Percentiles rank a stretch among this genome's conserved stretches.
These are phyloP conservation scores for Dinocampus coccinellae DNA, from an alignment of 2,888 invertebrate genomes.

Conservation along the genomic window DNA sequence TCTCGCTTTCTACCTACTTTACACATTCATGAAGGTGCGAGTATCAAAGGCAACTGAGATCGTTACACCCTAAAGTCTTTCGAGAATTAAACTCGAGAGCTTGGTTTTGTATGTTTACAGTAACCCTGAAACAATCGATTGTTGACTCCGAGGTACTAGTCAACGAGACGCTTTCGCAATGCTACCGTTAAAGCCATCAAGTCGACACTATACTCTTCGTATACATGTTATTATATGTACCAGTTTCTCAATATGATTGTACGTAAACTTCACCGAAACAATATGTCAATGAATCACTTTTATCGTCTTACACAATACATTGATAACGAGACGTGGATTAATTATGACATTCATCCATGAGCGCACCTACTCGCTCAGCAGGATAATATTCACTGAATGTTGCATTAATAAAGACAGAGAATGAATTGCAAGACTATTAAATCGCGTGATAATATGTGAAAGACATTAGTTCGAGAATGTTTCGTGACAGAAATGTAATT, in stretches of 20 bases:
- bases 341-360: too few species aligned
- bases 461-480: neutral
- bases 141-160: slow-evolving; percentile 43
- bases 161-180: neutral
- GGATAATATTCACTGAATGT: neutral
- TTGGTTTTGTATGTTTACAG: slow-evolving; percentile 63
- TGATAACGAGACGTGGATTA: too few species aligned
- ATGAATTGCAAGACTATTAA: neutral
- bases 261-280: too few species aligned
- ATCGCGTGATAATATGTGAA: neutral
- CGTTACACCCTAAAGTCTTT: slow-evolving; percentile 50
- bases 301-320: neutral
- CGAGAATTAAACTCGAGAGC: slow-evolving; percentile 58
- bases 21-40: slow-evolving; percentile 63
- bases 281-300: neutral
- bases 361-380: too few species aligned
- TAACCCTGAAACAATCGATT: slow-evolving; percentile 67
- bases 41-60: slow-evolving; percentile 65
- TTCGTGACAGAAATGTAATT: neutral
- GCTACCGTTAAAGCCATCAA: too few species aligned
- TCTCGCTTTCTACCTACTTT: slow-evolving; percentile 50
- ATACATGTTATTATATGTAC: too few species aligned
- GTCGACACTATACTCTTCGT: too few species aligned
- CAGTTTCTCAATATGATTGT: too few species aligned
- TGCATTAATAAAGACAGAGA: neutral